A percentile compares a stretch with the other conserved stretches of the same genome.
phyloP scores from a whole-genome alignment of 2,888 invertebrate species.

The Eulithis prunata region DNA sequence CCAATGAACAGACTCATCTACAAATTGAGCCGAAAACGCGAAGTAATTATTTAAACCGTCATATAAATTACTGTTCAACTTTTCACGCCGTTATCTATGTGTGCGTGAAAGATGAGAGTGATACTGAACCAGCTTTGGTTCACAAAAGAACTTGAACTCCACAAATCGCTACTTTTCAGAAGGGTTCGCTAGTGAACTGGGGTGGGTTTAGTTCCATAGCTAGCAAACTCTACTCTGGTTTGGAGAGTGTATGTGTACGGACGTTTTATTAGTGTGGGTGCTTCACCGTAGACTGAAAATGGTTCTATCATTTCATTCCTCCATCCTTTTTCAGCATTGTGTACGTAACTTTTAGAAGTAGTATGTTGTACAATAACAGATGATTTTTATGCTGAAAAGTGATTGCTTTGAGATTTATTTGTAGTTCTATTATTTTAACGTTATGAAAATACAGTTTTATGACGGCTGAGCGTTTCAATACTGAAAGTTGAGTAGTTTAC shows the following conservation, averaged over 20 bases:
- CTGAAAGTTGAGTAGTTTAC: too few relatives aligned
- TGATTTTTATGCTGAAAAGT: conserved; percentile 45
- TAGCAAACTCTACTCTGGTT: conserved; percentile 15
- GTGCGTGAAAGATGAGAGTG: conserved; percentile 49
- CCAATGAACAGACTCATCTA: conserved; percentile 74
- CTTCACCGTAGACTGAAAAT: conserved; percentile 75
- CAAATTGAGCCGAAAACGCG: conserved; percentile 83
- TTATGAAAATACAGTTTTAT: neutral
- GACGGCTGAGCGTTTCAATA: too few relatives aligned
- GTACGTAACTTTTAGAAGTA: conserved; percentile 59
- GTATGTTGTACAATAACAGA: conserved; percentile 43
- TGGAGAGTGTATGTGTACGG: conserved; percentile 46
- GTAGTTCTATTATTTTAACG: neutral
- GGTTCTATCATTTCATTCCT: conserved; percentile 80
- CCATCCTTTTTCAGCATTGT: conserved; percentile 80
- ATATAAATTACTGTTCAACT: conserved; percentile 84
- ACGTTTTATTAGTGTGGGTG: conserved; percentile 54
- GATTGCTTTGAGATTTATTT: conserved; percentile 24
- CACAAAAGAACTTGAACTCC: neutral
- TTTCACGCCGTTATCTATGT: conserved; percentile 70
- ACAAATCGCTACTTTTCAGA: neutral
- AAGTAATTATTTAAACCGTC: conserved; percentile 84
- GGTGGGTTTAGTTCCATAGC: conserved; percentile 2
- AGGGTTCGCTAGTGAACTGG: neutral
- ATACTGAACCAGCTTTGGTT: conserved; percentile 4